Evolutionary conservation across 1,140 invertebrate genomes (phyloP).

Genomic region (Drosophila busckii): DNA sequence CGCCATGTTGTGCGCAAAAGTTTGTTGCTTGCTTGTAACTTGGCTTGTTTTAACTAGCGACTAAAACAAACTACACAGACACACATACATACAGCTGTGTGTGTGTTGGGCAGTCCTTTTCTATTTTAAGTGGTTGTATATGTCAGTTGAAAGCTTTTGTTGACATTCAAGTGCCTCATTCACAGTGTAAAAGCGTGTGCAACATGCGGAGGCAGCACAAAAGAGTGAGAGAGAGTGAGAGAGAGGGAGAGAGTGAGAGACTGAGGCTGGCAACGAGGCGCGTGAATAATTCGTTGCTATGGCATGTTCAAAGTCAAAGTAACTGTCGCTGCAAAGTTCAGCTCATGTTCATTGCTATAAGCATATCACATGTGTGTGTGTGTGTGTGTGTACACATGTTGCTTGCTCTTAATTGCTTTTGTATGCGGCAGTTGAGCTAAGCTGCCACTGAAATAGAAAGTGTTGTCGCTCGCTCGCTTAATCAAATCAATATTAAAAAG

Average conservation of each 20-base stretch:
- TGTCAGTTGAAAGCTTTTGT: constrained; percentile 72
- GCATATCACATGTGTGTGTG: constrained; percentile 17
- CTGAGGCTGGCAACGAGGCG: not conserved
- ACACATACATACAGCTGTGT: constrained; percentile 11
- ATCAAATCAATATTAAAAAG: too few species aligned
- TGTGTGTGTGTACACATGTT: constrained; percentile 25
- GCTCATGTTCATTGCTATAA: constrained; percentile 37
- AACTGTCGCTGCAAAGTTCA: constrained; percentile 14
- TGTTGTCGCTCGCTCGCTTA: constrained; percentile 6
- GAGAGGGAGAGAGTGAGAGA: not conserved
- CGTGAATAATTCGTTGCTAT: not conserved
- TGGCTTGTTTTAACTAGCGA: constrained; percentile 56
- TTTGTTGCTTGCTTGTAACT: constrained; percentile 2
- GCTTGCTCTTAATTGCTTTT: constrained; percentile 58
- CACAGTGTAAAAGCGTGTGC: constrained; percentile 68
- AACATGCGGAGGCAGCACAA: constrained; percentile 14
- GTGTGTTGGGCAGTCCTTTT: constrained; percentile 44
- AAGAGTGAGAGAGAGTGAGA: not conserved
- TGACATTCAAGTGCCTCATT: constrained; percentile 75
- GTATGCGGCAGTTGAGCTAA: constrained; percentile 35
- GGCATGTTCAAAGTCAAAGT: constrained; percentile 25
- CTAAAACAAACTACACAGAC: constrained; percentile 52
- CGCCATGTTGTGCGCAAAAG: constrained; percentile 31
- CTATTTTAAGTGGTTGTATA: constrained; percentile 75
- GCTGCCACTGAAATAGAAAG: not conserved